Conservation (phyloP, 2,113 vertebrate genomes). For the Nymphicus hollandicus region DNA sequence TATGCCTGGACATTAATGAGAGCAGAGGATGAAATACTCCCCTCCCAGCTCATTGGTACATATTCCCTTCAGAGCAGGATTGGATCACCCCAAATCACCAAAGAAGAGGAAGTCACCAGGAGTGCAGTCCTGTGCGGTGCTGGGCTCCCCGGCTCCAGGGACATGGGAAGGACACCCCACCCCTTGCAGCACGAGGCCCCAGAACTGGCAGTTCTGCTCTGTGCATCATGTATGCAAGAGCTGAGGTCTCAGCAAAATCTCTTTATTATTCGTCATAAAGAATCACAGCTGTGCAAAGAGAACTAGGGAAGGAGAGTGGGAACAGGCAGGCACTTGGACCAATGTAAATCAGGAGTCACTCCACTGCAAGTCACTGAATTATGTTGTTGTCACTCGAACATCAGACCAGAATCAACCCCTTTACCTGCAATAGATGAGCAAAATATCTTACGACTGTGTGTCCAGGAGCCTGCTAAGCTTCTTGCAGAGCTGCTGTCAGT, state of each 20-base stretch:
- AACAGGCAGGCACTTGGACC: background rate
- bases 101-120: background rate
- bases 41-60: background rate
- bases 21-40: slow-evolving; percentile 45
- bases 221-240: background rate
- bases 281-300: background rate
- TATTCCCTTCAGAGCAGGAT: background rate
- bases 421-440: slow-evolving; percentile 20
- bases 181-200: background rate
- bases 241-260: slow-evolving; percentile 38
- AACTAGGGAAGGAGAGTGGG: background rate
- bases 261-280: slow-evolving; percentile 46
- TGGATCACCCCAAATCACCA: background rate
- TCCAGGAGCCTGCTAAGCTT: slow-evolving; percentile 12
- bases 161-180: background rate
- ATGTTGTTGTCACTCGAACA: background rate
- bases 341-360: background rate
- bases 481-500: slow-evolving; percentile 26
- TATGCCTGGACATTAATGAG: slow-evolving; percentile 45
- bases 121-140: background rate
- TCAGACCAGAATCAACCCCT: background rate
- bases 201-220: background rate
- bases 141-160: background rate
- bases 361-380: background rate
- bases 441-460: background rate